phyloP scores from a whole-genome alignment of 2,113 vertebrate species.

The Gasterosteus aculeatus region DNA sequence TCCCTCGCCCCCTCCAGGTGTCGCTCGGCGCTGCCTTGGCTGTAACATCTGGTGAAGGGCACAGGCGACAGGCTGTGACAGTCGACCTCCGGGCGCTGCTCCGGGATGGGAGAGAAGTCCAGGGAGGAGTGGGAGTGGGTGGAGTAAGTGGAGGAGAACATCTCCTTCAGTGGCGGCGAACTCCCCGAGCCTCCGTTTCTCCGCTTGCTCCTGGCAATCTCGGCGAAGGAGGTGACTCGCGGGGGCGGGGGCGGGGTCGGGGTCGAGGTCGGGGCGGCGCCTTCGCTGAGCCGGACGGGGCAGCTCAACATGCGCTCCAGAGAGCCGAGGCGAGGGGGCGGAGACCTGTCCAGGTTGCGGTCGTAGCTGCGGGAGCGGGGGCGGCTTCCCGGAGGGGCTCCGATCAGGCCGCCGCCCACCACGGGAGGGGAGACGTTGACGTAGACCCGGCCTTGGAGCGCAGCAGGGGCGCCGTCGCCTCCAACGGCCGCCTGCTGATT shows the following conservation, averaged over 20 bases:
- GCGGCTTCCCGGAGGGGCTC: slow-evolving; percentile 71
- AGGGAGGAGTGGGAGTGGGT: slow-evolving; percentile 80
- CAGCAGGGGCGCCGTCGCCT: slow-evolving; percentile 39
- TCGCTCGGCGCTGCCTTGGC: slow-evolving; percentile 75
- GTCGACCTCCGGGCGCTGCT: slow-evolving; percentile 65
- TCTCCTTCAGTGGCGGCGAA: slow-evolving; percentile 77
- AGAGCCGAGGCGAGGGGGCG: slow-evolving; percentile 84
- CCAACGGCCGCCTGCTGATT: neutral
- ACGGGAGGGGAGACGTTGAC: slow-evolving; percentile 89
- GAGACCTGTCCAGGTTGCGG: slow-evolving; percentile 89
- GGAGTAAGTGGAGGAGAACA: slow-evolving; percentile 77
- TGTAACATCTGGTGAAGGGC: slow-evolving; percentile 81
- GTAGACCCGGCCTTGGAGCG: slow-evolving; percentile 91
- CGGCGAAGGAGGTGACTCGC: slow-evolving; percentile 94
- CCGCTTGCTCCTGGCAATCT: slow-evolving; percentile 91
- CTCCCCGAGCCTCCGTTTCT: slow-evolving; percentile 71
- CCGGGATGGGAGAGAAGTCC: slow-evolving; percentile 88
- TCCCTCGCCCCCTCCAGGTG: slow-evolving; percentile 62
- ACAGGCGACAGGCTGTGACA: slow-evolving; percentile 77
- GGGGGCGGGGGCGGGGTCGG: slow-evolving; percentile 74
- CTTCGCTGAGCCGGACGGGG: slow-evolving; percentile 91
- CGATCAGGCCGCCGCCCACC: slow-evolving; percentile 7
- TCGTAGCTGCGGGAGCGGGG: slow-evolving; percentile 94
- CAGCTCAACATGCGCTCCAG: slow-evolving; percentile 97
- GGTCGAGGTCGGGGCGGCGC: slow-evolving; percentile 62